phyloP scores from a whole-genome alignment of 2,797 vertebrate genomes.

The Hybognathus amarus region DNA sequence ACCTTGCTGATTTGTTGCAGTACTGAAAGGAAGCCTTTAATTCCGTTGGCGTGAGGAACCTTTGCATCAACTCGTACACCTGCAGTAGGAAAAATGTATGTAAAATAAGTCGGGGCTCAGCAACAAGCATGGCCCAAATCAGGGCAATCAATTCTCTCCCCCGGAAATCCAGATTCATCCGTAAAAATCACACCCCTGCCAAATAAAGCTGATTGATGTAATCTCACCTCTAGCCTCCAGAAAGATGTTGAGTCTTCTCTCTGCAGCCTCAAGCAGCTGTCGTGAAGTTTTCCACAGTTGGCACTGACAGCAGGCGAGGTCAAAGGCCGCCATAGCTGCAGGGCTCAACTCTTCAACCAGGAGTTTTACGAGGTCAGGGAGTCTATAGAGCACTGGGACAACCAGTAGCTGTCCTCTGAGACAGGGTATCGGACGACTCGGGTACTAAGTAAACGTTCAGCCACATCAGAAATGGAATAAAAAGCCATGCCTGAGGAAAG shows the following conservation, averaged over 20 bases:
- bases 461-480: conserved; percentile 96
- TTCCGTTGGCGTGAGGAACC: conserved; percentile 73
- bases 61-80: conserved; percentile 78
- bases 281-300: conserved; percentile 94
- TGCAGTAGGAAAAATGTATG: conserved; percentile 59
- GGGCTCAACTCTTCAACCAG: conserved; percentile 90
- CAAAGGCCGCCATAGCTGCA: conserved; percentile 91
- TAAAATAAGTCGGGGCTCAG: not conserved
- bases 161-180: too few relatives aligned
- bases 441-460: conserved; percentile 88
- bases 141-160: too few relatives aligned
- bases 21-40: conserved; percentile 87
- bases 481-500: conserved; percentile 89
- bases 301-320: conserved; percentile 93
- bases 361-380: conserved; percentile 71
- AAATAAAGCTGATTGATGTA: not conserved
- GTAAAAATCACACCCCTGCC: too few relatives aligned
- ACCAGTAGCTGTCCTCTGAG: conserved; percentile 92
- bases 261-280: conserved; percentile 93
- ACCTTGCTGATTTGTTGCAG: conserved; percentile 93
- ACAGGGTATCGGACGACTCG: conserved; percentile 79
- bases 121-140: not conserved
- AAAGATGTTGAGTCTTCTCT: conserved; percentile 81
- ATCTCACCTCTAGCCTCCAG: conserved; percentile 83
- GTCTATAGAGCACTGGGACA: conserved; percentile 75